phyloP scores from a whole-genome alignment of 2,888 invertebrate species.

The Chaetogeoica ovagalla region DNA sequence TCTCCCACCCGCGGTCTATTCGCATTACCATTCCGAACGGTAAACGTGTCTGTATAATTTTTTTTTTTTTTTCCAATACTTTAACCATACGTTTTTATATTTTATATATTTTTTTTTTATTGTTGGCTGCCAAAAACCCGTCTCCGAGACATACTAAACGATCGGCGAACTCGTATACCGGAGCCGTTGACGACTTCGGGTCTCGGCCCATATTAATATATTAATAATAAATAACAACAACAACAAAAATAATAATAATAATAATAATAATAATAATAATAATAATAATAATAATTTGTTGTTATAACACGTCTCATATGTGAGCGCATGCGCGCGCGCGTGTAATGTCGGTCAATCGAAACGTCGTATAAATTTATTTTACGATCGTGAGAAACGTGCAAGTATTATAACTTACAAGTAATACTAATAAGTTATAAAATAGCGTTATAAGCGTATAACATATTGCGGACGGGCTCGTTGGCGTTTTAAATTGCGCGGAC shows the following conservation, averaged over 20 bases:
- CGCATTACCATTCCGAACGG: neutral
- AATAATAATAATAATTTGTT: too few species aligned
- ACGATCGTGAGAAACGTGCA: neutral
- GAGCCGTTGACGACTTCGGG: neutral
- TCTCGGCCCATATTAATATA: slow-evolving; percentile 1
- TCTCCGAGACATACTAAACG: neutral
- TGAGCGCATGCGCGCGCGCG: neutral
- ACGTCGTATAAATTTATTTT: neutral
- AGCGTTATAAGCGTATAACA: too few species aligned
- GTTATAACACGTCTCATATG: neutral
- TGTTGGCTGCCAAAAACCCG: slow-evolving; percentile 11
- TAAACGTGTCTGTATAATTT: slow-evolving; percentile 1
- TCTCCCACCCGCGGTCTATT: too few species aligned
- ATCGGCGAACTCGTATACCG: too few species aligned
- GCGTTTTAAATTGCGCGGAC: too few species aligned
- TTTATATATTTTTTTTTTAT: neutral
- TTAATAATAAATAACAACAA: too few species aligned
- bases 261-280: too few species aligned
- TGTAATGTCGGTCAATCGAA: neutral
- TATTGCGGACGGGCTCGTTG: too few species aligned
- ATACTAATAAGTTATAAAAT: too few species aligned
- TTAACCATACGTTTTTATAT: too few species aligned
- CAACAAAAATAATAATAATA: too few species aligned
- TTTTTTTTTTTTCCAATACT: neutral
- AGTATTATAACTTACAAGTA: too few species aligned